Percentiles rank a stretch among this genome's conserved stretches.
These are phyloP conservation scores for Meteorus cinctellus DNA, from an alignment of 2,888 invertebrate species.

Conservation along the genomic window DNA sequence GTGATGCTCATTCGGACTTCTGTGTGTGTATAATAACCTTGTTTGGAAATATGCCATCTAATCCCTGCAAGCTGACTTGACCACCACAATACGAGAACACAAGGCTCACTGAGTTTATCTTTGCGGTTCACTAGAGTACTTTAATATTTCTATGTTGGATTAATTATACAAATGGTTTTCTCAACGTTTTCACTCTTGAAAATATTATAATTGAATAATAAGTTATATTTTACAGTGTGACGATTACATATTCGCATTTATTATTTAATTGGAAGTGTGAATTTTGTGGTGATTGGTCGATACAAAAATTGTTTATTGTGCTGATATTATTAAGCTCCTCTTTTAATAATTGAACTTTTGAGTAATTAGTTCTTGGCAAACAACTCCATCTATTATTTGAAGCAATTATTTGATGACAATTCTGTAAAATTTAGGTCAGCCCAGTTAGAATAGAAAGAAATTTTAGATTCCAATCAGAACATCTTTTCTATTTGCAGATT, in stretches of 20 bases:
- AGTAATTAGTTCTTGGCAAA: too few species aligned
- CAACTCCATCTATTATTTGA: too few species aligned
- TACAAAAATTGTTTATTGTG: background rate
- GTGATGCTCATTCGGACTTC: background rate
- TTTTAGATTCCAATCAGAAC: too few species aligned
- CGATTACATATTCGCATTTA: background rate
- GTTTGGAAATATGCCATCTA: too few species aligned
- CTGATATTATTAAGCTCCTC: background rate
- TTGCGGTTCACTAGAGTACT: conserved; percentile 30
- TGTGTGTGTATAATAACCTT: background rate
- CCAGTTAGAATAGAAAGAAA: too few species aligned
- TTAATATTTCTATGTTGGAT: background rate
- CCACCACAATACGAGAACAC: background rate
- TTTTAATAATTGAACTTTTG: too few species aligned
- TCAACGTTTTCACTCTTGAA: background rate
- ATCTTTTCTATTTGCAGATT: too few species aligned
- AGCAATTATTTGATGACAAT: too few species aligned
- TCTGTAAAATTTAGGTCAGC: too few species aligned
- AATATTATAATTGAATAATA: background rate
- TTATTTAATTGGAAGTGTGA: background rate
- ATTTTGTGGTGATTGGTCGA: background rate
- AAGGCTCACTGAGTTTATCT: conserved; percentile 23
- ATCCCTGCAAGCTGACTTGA: background rate
- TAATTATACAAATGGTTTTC: background rate
- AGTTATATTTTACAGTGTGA: background rate